Evolutionary conservation across 2,113 vertebrate genomes (phyloP).

Genomic region (Candoia aspera): DNA sequence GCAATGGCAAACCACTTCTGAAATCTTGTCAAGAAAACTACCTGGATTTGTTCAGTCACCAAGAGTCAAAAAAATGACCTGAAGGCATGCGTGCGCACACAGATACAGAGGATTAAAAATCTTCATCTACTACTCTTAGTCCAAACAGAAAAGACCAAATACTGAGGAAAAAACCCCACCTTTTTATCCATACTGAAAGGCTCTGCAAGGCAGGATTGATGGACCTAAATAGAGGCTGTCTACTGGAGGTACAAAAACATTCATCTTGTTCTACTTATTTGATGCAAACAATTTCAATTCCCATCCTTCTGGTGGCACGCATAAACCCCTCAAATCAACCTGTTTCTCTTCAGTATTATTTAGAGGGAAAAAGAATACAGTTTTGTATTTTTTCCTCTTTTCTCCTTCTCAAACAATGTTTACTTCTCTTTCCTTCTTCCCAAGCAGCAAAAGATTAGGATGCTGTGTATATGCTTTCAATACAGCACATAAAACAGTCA

Average conservation of each 20-base stretch:
- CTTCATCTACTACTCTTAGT: neutral
- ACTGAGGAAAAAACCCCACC: neutral
- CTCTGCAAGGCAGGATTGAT: neutral
- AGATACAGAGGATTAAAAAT: neutral
- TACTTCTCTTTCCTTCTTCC: neutral
- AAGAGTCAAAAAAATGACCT: neutral
- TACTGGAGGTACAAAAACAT: neutral
- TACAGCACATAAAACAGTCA: neutral
- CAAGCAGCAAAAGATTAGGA: neutral
- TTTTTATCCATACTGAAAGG: neutral
- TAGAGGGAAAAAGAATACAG: neutral
- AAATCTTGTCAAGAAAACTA: neutral
- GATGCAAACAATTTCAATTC: neutral
- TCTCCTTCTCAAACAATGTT: neutral
- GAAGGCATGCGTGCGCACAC: neutral
- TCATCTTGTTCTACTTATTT: neutral
- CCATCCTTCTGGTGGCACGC: neutral
- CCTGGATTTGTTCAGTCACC: neutral
- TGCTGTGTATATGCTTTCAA: neutral
- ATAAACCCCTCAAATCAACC: slow-evolving; percentile 6
- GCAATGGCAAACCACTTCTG: neutral
- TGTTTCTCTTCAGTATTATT: neutral
- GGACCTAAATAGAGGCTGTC: neutral
- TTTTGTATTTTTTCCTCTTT: neutral
- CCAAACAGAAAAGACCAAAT: slow-evolving; percentile 15